phyloP scores from a whole-genome alignment of 1,140 invertebrate species.

The Sweltsa coloradensis region DNA sequence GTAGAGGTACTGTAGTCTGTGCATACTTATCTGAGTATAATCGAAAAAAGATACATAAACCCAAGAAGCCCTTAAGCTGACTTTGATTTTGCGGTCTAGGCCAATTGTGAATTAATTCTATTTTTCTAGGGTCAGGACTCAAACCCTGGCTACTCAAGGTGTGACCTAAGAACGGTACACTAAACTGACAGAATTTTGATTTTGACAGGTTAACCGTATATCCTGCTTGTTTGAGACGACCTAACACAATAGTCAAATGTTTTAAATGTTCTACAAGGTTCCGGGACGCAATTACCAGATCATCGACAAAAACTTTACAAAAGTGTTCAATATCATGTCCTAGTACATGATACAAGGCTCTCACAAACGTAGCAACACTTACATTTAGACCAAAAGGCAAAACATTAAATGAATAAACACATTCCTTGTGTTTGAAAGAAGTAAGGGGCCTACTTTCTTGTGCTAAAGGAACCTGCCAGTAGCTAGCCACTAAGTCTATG shows the following conservation, averaged over 20 bases:
- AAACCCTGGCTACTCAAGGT: slow-evolving; percentile 6
- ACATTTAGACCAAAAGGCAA: slow-evolving; percentile 25
- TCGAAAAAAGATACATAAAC: slow-evolving; percentile 15
- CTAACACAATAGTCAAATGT: slow-evolving; percentile 15
- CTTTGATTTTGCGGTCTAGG: slow-evolving; percentile 10
- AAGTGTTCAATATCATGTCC: slow-evolving; percentile 6
- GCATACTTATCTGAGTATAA: not conserved
- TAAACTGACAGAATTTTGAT: slow-evolving; percentile 14
- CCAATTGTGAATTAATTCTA: slow-evolving; percentile 5
- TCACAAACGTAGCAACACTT: not conserved
- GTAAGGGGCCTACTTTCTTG: slow-evolving; percentile 23
- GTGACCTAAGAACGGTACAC: slow-evolving; percentile 12
- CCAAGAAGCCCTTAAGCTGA: slow-evolving; percentile 15
- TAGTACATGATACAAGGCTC: not conserved
- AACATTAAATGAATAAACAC: slow-evolving; percentile 22
- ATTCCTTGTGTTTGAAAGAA: slow-evolving; percentile 23
- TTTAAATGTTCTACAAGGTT: slow-evolving; percentile 17
- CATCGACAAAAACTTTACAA: slow-evolving; percentile 19
- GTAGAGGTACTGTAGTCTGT: not conserved
- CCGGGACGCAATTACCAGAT: slow-evolving; percentile 17
- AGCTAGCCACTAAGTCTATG: too few species aligned
- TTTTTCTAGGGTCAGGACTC: slow-evolving; percentile 5
- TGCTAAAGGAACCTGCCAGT: slow-evolving; percentile 26
- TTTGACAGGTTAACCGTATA: slow-evolving; percentile 19
- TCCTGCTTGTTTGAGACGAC: slow-evolving; percentile 12